These are phyloP conservation scores for Phaenicophaeus curvirostris DNA, from an alignment of 2,797 vertebrate species.

Conservation along the genomic window DNA sequence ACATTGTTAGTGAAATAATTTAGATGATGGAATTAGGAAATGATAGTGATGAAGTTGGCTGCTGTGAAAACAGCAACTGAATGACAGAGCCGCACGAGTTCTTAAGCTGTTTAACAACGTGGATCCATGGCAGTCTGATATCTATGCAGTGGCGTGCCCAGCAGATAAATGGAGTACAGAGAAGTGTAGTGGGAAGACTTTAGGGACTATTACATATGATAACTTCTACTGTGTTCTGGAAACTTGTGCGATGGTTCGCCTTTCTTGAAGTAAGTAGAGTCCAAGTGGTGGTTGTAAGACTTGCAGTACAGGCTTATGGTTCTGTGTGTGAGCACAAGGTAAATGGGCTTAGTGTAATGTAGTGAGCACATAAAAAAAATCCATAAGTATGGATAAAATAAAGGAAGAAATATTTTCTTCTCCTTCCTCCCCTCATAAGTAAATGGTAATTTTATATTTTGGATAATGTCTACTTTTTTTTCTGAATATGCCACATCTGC, in stretches of 20 bases:
- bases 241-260: not conserved
- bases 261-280: not conserved
- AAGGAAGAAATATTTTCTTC: not conserved
- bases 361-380: not conserved
- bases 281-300: not conserved
- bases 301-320: not conserved
- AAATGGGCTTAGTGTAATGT: not conserved
- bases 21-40: constrained; percentile 42
- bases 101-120: not conserved
- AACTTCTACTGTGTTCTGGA: not conserved
- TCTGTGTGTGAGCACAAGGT: not conserved
- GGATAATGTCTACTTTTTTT: not conserved
- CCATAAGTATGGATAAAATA: not conserved
- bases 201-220: not conserved
- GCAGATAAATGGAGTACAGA: not conserved
- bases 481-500: not conserved
- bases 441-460: not conserved
- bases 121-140: not conserved
- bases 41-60: constrained; percentile 25
- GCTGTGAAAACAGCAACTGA: constrained; percentile 21
- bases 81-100: not conserved
- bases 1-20: constrained; percentile 3
- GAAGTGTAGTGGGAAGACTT: not conserved
- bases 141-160: not conserved
- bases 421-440: not conserved